phyloP scores from a whole-genome alignment of 2,113 vertebrate species.

The Tretioscincus oriximinensis region DNA sequence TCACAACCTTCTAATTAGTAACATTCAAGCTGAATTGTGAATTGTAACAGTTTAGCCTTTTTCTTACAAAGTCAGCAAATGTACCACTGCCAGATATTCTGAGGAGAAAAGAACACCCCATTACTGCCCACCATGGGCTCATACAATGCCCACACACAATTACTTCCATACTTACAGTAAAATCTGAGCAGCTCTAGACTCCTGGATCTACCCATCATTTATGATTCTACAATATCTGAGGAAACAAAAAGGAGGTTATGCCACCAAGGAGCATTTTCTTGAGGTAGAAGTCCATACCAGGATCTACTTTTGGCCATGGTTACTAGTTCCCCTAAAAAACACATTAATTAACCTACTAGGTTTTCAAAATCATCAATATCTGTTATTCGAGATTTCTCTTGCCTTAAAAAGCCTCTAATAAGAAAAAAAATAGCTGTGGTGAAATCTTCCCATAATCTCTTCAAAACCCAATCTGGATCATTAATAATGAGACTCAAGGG shows the following conservation, averaged over 20 bases:
- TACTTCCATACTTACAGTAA: too few relatives aligned
- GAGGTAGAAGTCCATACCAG: neutral
- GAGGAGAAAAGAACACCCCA: too few relatives aligned
- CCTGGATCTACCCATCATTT: neutral
- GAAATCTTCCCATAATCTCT: neutral
- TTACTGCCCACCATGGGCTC: too few relatives aligned
- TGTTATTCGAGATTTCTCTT: neutral
- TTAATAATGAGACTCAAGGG: neutral
- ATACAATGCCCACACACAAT: too few relatives aligned
- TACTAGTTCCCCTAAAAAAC: too few relatives aligned
- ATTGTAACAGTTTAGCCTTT: too few relatives aligned
- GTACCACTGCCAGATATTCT: too few relatives aligned
- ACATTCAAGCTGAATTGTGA: too few relatives aligned
- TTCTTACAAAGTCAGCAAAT: too few relatives aligned
- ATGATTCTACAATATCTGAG: neutral
- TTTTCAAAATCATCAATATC: neutral
- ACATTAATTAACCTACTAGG: neutral
- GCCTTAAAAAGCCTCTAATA: neutral
- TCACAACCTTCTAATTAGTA: too few relatives aligned
- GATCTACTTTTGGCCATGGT: neutral
- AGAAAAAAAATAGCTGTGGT: neutral
- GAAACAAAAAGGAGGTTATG: neutral
- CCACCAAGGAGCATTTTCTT: neutral
- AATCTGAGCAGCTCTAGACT: neutral
- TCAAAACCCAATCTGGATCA: slow-evolving; percentile 1